Conservation (phyloP, 2,113 vertebrate species). For the Crotalus helleri region DNA sequence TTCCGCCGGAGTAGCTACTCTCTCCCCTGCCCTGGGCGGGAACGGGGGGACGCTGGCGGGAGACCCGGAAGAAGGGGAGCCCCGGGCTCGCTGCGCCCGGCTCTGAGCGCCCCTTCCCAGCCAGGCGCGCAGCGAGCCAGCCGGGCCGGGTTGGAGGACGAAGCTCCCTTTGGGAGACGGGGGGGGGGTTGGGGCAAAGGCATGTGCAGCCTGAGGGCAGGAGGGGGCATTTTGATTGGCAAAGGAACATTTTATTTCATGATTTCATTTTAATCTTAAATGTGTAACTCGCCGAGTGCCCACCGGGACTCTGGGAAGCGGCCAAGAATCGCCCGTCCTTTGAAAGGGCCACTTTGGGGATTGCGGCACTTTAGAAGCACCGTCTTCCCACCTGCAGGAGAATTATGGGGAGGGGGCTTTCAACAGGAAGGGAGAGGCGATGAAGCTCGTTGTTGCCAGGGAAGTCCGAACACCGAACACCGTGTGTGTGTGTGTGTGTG, state of each 20-base stretch:
- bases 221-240: background rate
- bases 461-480: background rate
- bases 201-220: background rate
- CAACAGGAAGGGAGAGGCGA: background rate
- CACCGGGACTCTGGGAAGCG: background rate
- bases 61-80: background rate
- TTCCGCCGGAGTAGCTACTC: background rate
- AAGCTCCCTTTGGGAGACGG: background rate
- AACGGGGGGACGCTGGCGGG: background rate
- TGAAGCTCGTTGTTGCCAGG: background rate
- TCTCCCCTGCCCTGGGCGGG: background rate
- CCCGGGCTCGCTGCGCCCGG: no score
- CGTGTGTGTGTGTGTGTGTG: background rate
- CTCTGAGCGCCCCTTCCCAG: background rate
- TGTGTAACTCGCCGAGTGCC: fast-evolving
- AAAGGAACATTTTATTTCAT: background rate
- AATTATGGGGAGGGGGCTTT: background rate
- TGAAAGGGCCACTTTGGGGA: no score
- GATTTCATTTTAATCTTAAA: background rate
- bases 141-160: background rate
- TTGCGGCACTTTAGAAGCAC: background rate
- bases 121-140: background rate
- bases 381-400: background rate
- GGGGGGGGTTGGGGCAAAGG: background rate
- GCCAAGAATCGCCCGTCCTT: fast-evolving